Evolutionary conservation across 2,797 vertebrate species (phyloP).

Genomic region (Lophotriccus pileatus): DNA sequence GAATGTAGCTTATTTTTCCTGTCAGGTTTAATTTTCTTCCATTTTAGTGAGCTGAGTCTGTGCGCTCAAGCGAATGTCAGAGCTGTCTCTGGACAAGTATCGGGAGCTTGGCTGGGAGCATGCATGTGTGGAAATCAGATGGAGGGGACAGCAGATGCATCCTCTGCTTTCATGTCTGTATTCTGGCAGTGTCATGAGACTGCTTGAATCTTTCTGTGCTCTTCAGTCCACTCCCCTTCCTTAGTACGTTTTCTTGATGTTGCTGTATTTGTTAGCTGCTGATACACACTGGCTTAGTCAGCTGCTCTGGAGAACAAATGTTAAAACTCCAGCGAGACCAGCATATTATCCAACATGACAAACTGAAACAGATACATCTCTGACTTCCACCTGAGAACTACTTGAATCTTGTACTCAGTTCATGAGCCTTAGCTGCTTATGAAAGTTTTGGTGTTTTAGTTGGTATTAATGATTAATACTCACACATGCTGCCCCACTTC

Average conservation of each 20-base stretch:
- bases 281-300: neutral
- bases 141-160: neutral
- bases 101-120: neutral
- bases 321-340: neutral
- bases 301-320: neutral
- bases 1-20: neutral
- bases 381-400: neutral
- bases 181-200: fast-evolving
- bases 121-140: fast-evolving
- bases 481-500: fast-evolving
- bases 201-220: neutral
- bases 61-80: neutral
- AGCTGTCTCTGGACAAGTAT: neutral
- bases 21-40: neutral
- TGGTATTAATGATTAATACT: neutral
- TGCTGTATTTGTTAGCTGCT: neutral
- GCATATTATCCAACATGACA: neutral
- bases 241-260: neutral
- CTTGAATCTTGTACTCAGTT: neutral
- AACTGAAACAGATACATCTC: neutral
- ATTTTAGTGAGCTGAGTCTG: neutral
- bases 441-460: neutral
- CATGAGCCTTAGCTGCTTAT: neutral
- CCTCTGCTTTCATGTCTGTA: neutral
- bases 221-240: neutral